Evolutionary conservation across 2,113 vertebrate genomes (phyloP).

Genomic region (Numenius arquata): DNA sequence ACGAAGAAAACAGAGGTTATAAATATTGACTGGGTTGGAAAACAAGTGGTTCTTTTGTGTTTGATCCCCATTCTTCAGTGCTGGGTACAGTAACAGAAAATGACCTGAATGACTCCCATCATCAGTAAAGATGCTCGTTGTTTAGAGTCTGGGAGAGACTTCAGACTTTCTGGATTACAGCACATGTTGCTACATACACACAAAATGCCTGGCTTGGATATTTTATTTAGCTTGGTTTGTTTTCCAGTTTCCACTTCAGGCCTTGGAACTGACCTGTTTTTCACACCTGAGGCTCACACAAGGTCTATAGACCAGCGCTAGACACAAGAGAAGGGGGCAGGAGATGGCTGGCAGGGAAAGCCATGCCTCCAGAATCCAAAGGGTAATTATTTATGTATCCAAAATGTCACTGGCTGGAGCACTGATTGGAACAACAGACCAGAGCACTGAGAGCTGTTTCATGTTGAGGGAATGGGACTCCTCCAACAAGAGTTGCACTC

Average conservation of each 20-base stretch:
- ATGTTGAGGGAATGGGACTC: background rate
- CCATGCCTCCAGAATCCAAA: background rate
- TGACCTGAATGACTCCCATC: background rate
- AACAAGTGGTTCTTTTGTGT: background rate
- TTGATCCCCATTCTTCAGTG: background rate
- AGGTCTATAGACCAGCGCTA: background rate
- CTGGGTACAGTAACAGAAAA: background rate
- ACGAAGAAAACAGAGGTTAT: background rate
- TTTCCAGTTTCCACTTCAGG: conserved; percentile 25
- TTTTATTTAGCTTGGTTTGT: conserved; percentile 34
- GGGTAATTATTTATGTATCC: background rate
- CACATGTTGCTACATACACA: background rate
- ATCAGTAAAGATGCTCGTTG: accelerated
- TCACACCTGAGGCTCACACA: conserved; percentile 12
- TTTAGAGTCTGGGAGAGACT: background rate
- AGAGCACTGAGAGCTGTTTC: background rate
- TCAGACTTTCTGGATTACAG: background rate
- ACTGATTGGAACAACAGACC: background rate
- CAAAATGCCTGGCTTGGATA: background rate
- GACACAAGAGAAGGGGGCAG: background rate
- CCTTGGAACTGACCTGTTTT: background rate
- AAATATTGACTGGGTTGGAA: background rate
- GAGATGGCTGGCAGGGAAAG: background rate
- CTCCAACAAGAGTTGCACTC: background rate
- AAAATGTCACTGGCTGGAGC: background rate